Evolutionary conservation across 2,113 vertebrate species (phyloP).

Genomic region (Forbesichthys papilliferus): DNA sequence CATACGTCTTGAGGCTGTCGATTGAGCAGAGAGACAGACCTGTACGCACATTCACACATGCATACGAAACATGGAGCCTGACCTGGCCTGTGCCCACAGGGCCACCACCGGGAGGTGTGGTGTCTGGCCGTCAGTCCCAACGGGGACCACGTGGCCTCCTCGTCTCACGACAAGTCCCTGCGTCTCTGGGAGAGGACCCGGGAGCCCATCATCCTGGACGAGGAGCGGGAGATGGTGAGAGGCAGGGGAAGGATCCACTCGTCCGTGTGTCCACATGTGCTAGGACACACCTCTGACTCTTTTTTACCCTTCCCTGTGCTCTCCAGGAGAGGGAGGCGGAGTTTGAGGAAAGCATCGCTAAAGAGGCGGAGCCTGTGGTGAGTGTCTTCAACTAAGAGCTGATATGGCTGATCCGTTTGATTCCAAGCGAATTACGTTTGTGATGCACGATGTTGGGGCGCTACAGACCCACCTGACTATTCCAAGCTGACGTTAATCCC

Average conservation of each 20-base stretch:
- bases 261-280: neutral
- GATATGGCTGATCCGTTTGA: too few relatives aligned
- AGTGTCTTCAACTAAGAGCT: conserved; percentile 41
- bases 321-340: conserved; percentile 89
- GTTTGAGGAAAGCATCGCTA: conserved; percentile 90
- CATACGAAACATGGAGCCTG: too few relatives aligned
- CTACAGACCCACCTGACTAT: neutral
- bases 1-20: too few relatives aligned
- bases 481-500: neutral
- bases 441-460: neutral
- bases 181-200: conserved; percentile 95
- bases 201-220: conserved; percentile 93
- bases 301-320: neutral
- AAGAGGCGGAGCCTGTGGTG: conserved; percentile 89
- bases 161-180: conserved; percentile 94
- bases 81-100: conserved; percentile 67
- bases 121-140: conserved; percentile 91
- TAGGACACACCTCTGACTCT: too few relatives aligned
- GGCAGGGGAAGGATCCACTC: neutral
- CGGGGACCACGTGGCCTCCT: conserved; percentile 90
- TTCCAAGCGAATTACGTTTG: neutral
- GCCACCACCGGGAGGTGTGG: conserved; percentile 95
- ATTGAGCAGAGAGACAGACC: too few relatives aligned
- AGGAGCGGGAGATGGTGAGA: conserved; percentile 93
- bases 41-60: too few relatives aligned